Evolutionary conservation across 2,797 vertebrate genomes (phyloP).

Genomic region (Tangara arthus): DNA sequence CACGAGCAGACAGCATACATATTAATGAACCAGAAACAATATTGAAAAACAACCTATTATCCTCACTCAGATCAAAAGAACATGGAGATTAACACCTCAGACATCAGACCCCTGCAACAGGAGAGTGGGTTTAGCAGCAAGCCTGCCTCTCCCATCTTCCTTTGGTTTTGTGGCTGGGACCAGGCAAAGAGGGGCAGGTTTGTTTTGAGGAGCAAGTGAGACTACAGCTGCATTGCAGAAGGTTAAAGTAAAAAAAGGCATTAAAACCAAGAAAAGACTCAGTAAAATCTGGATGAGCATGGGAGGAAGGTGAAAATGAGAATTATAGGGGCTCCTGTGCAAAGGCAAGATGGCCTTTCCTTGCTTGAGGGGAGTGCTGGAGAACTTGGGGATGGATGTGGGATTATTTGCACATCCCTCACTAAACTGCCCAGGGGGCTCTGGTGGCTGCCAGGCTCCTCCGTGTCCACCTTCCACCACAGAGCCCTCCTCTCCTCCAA

Average conservation of each 20-base stretch:
- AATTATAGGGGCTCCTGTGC: background rate
- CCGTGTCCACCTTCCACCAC: background rate
- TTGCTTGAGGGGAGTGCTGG: background rate
- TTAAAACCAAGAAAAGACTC: background rate
- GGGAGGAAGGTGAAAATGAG: background rate
- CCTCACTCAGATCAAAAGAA: conserved; percentile 68
- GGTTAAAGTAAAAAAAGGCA: background rate
- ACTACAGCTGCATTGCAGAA: background rate
- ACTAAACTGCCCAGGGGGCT: background rate
- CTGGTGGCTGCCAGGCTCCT: background rate
- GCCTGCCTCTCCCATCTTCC: background rate
- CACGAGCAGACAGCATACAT: conserved; percentile 55
- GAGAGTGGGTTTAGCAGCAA: conserved; percentile 1
- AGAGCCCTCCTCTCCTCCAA: background rate
- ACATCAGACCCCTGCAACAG: conserved; percentile 40
- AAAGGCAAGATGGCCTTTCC: background rate
- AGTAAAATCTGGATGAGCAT: background rate
- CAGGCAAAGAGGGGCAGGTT: background rate
- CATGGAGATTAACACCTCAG: conserved; percentile 60
- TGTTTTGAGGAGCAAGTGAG: background rate
- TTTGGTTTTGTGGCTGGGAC: background rate
- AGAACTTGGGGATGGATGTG: background rate
- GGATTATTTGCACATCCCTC: background rate
- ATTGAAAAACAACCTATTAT: conserved; percentile 69
- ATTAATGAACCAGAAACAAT: conserved; percentile 71